Conservation (phyloP, 2,113 vertebrate species). For the Sinocyclocheilus maitianheensis region DNA sequence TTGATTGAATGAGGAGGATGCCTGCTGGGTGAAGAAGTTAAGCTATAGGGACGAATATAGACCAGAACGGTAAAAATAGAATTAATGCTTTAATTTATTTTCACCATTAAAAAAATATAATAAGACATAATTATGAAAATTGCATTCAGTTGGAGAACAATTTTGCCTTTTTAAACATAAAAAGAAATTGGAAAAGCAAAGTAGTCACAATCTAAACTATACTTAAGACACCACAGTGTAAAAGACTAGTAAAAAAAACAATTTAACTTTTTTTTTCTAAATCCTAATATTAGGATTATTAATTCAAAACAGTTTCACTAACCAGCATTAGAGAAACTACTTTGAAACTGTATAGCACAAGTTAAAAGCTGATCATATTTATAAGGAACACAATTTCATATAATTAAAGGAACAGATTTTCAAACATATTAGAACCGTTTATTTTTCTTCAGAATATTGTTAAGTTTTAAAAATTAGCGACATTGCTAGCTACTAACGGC, state of each 20-base stretch:
- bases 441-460: no score
- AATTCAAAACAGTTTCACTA: not conserved
- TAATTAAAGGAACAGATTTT: no score
- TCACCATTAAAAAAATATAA: not conserved
- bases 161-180: not conserved
- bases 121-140: not conserved
- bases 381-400: not conserved
- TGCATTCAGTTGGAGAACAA: not conserved
- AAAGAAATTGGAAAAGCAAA: not conserved
- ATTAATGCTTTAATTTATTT: slow-evolving; percentile 17
- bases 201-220: not conserved
- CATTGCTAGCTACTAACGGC: not conserved
- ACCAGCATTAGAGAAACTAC: not conserved
- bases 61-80: not conserved
- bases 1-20: slow-evolving; percentile 31
- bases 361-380: not conserved
- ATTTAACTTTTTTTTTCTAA: not conserved
- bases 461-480: not conserved
- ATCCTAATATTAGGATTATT: not conserved
- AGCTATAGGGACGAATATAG: not conserved
- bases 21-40: not conserved
- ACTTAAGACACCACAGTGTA: no score
- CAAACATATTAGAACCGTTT: no score
- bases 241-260: not conserved
- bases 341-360: not conserved